These are phyloP conservation scores for Limenitis camilla DNA, from an alignment of 2,888 invertebrate species.

Conservation along the genomic window DNA sequence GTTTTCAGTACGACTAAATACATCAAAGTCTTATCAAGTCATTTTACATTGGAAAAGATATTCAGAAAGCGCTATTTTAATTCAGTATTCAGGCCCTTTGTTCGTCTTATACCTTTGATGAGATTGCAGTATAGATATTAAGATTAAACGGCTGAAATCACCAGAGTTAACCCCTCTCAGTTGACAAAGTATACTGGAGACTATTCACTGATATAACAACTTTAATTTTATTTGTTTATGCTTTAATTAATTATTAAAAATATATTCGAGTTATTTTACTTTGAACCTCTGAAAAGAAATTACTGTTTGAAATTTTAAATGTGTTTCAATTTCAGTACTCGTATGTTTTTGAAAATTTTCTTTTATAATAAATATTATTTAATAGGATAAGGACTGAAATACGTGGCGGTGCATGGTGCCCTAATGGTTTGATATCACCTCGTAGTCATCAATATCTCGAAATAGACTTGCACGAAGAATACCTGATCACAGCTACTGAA, in stretches of 20 bases:
- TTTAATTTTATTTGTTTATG: too few relatives aligned
- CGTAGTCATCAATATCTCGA: slow-evolving; percentile 88
- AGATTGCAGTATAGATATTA: slow-evolving; percentile 59
- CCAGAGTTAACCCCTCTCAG: slow-evolving; percentile 35
- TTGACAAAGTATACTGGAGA: too few relatives aligned
- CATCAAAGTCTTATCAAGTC: slow-evolving; percentile 54
- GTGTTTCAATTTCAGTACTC: too few relatives aligned
- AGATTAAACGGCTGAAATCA: slow-evolving; percentile 42
- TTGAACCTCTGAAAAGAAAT: too few relatives aligned
- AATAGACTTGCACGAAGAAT: slow-evolving; percentile 82
- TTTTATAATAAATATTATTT: slow-evolving; percentile 13
- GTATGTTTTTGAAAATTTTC: background rate
- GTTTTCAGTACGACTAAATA: slow-evolving; percentile 55
- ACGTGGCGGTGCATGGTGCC: slow-evolving; percentile 95
- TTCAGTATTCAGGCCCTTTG: slow-evolving; percentile 59
- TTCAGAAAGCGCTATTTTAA: slow-evolving; percentile 58
- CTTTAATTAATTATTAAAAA: too few relatives aligned
- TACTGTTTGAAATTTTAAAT: too few relatives aligned
- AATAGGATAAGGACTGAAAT: slow-evolving; percentile 87
- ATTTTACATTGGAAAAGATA: slow-evolving; percentile 56
- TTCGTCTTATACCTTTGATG: slow-evolving; percentile 42
- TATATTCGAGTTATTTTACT: too few relatives aligned
- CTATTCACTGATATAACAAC: slow-evolving; percentile 50
- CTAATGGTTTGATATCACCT: slow-evolving; percentile 84
- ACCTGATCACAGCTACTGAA: slow-evolving; percentile 87